Conservation (phyloP, 1,140 invertebrate species). For the Camponotus vicinus region DNA sequence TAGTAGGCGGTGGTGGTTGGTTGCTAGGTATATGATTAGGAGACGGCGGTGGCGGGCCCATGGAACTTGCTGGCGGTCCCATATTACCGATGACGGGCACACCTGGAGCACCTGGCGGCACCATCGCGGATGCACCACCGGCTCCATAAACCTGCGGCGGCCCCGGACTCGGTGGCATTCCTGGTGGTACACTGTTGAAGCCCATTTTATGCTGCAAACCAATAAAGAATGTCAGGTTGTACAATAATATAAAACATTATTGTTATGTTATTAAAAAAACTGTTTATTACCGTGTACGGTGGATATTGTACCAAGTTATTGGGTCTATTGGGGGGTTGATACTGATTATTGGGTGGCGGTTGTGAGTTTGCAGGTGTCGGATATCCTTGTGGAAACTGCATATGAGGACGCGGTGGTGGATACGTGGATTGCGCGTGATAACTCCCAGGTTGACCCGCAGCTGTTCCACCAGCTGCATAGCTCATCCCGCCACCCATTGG, state of each 20-base stretch:
- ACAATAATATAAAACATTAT: constrained; percentile 9
- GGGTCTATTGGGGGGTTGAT: constrained; percentile 82
- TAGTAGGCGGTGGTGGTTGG: constrained; percentile 84
- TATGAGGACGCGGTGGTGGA: constrained; percentile 83
- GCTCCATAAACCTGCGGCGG: constrained; percentile 84
- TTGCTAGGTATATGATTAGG: constrained; percentile 87
- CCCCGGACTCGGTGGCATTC: constrained; percentile 83
- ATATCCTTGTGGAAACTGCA: constrained; percentile 84
- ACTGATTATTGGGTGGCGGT: constrained; percentile 84
- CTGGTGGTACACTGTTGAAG: constrained; percentile 83
- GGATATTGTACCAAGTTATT: constrained; percentile 85
- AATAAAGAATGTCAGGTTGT: constrained; percentile 12
- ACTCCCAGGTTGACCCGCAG: constrained; percentile 84
- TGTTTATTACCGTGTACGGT: constrained; percentile 81
- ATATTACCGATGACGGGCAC: constrained; percentile 82
- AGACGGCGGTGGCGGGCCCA: constrained; percentile 86
- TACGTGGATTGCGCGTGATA: constrained; percentile 84
- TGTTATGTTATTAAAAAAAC: constrained; percentile 14
- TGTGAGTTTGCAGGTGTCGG: constrained; percentile 83
- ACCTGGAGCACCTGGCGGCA: constrained; percentile 84
- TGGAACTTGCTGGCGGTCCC: constrained; percentile 84
- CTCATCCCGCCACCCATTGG: constrained; percentile 83
- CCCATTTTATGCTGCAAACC: constrained; percentile 83
- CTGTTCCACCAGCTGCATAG: constrained; percentile 82
- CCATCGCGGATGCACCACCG: constrained; percentile 84